Conservation (phyloP, 2,113 vertebrate genomes). For the Notothenia coriiceps region DNA sequence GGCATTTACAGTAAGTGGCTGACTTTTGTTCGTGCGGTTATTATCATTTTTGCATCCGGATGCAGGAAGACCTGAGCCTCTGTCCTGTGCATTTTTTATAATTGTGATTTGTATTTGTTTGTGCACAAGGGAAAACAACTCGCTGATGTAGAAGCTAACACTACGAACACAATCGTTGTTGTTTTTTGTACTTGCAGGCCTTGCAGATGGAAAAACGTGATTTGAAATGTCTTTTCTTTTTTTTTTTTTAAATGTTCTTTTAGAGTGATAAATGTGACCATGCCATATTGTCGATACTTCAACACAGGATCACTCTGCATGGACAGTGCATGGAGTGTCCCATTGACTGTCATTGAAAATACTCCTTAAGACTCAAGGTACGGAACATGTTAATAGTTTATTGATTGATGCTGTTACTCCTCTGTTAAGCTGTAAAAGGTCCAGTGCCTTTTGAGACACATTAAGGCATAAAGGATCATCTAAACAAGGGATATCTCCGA, state of each 20-base stretch:
- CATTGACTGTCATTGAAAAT: background rate
- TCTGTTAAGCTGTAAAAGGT: slow-evolving; percentile 51
- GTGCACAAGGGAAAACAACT: slow-evolving; percentile 40
- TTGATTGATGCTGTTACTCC: slow-evolving; percentile 12
- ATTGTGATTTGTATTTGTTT: slow-evolving; percentile 18
- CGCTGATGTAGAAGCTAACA: slow-evolving; percentile 13
- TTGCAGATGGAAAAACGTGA: slow-evolving; percentile 23
- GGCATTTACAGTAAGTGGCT: slow-evolving; percentile 35
- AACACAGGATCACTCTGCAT: slow-evolving; percentile 39
- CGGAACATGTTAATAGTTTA: slow-evolving; percentile 23
- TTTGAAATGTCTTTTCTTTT: background rate
- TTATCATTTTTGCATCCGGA: slow-evolving; percentile 23
- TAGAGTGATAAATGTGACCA: slow-evolving; percentile 31
- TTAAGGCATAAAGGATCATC: slow-evolving; percentile 15
- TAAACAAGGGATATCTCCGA: slow-evolving; percentile 23
- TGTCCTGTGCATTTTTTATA: slow-evolving; percentile 6
- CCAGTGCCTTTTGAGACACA: slow-evolving; percentile 66
- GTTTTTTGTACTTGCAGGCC: slow-evolving; percentile 25
- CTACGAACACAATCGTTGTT: background rate
- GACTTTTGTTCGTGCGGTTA: slow-evolving; percentile 20
- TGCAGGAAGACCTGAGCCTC: slow-evolving; percentile 43
- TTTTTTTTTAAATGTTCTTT: slow-evolving; percentile 18
- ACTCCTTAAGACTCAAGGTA: slow-evolving; percentile 13
- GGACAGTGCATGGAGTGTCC: slow-evolving; percentile 44
- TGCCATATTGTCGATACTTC: slow-evolving; percentile 51